Evolutionary conservation across 2,797 vertebrate species (phyloP).

Genomic region (Buceros bicornis): DNA sequence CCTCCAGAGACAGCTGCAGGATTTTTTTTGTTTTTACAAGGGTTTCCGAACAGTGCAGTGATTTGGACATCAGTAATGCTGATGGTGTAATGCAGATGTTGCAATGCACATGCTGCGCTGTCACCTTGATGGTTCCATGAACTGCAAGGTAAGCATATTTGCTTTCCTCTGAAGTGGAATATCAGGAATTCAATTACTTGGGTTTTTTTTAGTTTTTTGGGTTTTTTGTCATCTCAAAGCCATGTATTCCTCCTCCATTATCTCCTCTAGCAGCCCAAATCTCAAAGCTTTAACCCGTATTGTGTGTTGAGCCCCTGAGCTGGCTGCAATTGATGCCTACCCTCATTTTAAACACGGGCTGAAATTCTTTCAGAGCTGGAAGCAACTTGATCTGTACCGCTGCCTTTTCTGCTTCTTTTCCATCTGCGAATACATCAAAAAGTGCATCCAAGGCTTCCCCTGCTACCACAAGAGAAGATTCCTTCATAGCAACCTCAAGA

Average conservation of each 20-base stretch:
- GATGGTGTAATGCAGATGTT: background rate
- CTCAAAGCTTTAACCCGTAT: background rate
- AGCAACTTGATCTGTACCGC: constrained; percentile 88
- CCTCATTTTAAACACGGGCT: constrained; percentile 93
- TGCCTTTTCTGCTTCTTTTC: constrained; percentile 90
- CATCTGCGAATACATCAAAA: constrained; percentile 96
- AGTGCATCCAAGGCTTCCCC: constrained; percentile 95
- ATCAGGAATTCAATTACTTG: background rate
- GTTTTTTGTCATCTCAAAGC: background rate
- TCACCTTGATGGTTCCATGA: background rate
- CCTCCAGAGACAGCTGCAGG: background rate
- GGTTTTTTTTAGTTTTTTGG: background rate
- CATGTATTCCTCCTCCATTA: background rate
- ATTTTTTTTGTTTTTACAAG: background rate
- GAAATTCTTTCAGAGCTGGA: constrained; percentile 88
- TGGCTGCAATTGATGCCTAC: constrained; percentile 76
- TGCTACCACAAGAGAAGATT: constrained; percentile 89
- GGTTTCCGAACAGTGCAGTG: background rate
- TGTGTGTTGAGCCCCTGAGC: background rate
- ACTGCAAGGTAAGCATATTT: background rate
- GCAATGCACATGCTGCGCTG: background rate
- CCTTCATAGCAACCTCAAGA: constrained; percentile 88
- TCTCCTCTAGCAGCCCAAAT: background rate
- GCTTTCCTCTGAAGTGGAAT: background rate
- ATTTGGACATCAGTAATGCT: background rate